phyloP scores from a whole-genome alignment of 1,140 invertebrate species.

The Brachionus paranguensis region DNA sequence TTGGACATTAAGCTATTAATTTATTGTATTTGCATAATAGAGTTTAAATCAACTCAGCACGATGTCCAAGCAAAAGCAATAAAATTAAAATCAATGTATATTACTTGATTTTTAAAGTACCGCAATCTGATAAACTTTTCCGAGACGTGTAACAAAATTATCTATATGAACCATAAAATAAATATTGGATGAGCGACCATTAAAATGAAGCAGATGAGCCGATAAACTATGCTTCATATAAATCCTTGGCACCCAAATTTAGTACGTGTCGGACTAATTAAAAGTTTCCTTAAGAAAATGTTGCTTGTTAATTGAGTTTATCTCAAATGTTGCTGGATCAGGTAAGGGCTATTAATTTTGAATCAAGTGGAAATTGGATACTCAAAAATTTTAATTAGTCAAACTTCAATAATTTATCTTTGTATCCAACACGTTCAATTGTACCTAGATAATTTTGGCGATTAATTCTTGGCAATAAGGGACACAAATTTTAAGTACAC shows the following conservation, averaged over 20 bases:
- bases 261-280: not conserved
- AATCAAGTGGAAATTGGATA: not conserved
- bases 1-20: not conserved
- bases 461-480: not conserved
- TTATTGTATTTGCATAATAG: not conserved
- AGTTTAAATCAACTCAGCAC: not conserved
- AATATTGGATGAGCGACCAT: not conserved
- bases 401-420: not conserved
- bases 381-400: not conserved
- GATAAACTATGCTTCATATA: not conserved
- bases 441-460: not conserved
- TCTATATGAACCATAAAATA: not conserved
- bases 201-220: not conserved
- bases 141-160: not conserved
- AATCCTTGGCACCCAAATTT: not conserved
- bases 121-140: not conserved
- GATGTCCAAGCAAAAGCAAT: not conserved
- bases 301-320: not conserved
- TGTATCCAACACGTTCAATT: not conserved
- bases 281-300: not conserved
- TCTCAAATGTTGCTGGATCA: not conserved
- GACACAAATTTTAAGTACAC: not conserved
- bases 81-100: not conserved
- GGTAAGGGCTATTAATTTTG: not conserved
- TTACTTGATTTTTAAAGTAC: not conserved